Evolutionary conservation across 1,140 invertebrate genomes (phyloP).

Genomic region (Hyles euphorbiae): DNA sequence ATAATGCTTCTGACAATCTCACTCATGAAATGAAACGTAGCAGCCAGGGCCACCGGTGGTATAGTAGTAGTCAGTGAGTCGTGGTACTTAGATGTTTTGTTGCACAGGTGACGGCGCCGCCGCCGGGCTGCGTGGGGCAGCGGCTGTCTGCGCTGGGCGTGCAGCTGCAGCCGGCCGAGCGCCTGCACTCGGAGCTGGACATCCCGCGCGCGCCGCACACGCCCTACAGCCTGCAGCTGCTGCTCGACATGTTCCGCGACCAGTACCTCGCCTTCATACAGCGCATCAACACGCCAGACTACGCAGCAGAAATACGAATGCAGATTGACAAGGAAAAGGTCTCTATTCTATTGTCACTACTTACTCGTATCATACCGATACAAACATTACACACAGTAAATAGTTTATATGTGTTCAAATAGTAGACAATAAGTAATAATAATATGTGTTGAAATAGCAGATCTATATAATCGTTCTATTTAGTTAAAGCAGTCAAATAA

Average conservation of each 20-base stretch:
- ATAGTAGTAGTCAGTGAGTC: not conserved
- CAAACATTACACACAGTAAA: too few relatives aligned
- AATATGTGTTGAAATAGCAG: too few relatives aligned
- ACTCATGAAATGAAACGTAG: too few relatives aligned
- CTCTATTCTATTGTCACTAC: not conserved
- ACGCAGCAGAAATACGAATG: constrained; percentile 82
- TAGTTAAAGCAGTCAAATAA: too few relatives aligned
- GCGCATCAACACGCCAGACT: constrained; percentile 87
- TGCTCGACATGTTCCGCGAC: constrained; percentile 88
- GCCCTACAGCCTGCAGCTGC: constrained; percentile 89
- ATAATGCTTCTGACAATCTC: too few relatives aligned
- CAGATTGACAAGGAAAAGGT: constrained; percentile 89
- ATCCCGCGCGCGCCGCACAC: constrained; percentile 86
- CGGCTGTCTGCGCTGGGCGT: constrained; percentile 85
- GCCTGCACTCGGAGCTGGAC: constrained; percentile 87
- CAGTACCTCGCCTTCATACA: constrained; percentile 90
- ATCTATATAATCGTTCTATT: too few relatives aligned
- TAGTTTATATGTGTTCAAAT: too few relatives aligned
- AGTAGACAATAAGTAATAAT: too few relatives aligned
- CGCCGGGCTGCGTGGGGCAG: constrained; percentile 93
- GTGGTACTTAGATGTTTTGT: not conserved
- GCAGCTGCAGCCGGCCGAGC: constrained; percentile 75
- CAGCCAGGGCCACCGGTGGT: too few relatives aligned
- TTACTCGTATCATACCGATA: too few relatives aligned
- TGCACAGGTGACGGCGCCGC: constrained; percentile 76